Evolutionary conservation across 2,113 vertebrate species (phyloP), one percentile per base, ranked within the genome.

Genomic region (Campylomormyrus numenius): DNA sequence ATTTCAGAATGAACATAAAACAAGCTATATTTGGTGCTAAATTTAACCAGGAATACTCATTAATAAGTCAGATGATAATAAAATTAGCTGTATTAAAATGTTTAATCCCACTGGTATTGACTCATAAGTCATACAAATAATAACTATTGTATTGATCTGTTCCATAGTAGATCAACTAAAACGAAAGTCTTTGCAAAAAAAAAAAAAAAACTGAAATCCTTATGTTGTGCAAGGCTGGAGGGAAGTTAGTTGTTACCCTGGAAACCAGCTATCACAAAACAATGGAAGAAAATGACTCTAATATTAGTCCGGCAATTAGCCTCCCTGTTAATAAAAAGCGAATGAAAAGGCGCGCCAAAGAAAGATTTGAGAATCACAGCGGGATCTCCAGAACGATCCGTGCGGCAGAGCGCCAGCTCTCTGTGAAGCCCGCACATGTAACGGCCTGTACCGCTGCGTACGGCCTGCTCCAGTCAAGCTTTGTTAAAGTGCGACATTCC

Each of bases 251-350:
- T 42, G 89, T 90, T 86, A 83, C 93, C 93, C 2, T 90, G 93
- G 94, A 94, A 91, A 95, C 89, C 10, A 90, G 89, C 89, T 90
- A 91, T 92, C 92, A 94, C 49, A 74, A 85, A 91, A 90, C 70
- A 58, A 21, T 70, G 56, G 42, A 39, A 53, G 86, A 35, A 85
- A 49, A 66, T 45, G 53, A 87, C 39, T 83, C 45, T 89, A 91
- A 90, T 89, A 74, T 91, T 87, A 90, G 87, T 93, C n/a, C 85
- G 58, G 62, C 93, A 92, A 95, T 94, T 93, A 94, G 89, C 88
- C 87, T 48, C n/a, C 88, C 89, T 91, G 87, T 91, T 91, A 87
- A 27, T 31, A 50, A 56, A 88, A 52, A 24, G 87, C 11, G 31
- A 58, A 56, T 42, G 21, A 46, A 56, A 89, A 15, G 77, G 50